Evolutionary conservation across 2,888 invertebrate species (phyloP).

Genomic region (Griposia aprilina): DNA sequence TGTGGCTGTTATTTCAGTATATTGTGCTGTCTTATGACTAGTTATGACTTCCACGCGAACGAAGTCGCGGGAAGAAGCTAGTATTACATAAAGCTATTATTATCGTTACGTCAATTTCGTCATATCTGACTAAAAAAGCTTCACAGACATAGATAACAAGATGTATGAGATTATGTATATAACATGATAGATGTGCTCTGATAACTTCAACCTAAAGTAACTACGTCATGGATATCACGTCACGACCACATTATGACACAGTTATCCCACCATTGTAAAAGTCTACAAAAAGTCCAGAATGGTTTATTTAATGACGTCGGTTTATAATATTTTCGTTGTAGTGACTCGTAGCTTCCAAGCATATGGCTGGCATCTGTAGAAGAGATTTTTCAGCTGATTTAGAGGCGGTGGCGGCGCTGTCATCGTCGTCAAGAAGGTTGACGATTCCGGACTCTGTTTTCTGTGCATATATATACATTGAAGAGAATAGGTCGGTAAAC

Average conservation of each 20-base stretch:
- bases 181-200: constrained; percentile 41
- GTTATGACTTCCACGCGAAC: too few species aligned
- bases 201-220: constrained; percentile 32
- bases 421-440: background rate
- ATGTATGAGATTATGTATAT: constrained; percentile 30
- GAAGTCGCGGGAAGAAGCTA: too few species aligned
- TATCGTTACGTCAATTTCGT: constrained; percentile 10
- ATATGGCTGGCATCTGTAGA: background rate
- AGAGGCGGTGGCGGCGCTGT: background rate
- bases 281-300: background rate
- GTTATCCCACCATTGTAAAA: background rate
- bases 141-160: constrained; percentile 29
- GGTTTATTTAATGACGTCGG: background rate
- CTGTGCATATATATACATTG: too few species aligned
- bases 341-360: background rate
- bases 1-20: too few species aligned
- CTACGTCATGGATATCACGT: constrained; percentile 11
- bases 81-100: too few species aligned
- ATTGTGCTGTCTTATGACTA: too few species aligned
- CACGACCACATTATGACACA: constrained; percentile 11
- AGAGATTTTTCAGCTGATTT: background rate
- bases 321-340: background rate
- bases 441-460: too few species aligned
- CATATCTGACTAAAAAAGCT: constrained; percentile 21
- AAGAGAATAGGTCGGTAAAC: background rate